Evolutionary conservation across 2,113 vertebrate species (phyloP), one percentile per base, ranked within the genome.

Genomic region (Melospiza georgiana): DNA sequence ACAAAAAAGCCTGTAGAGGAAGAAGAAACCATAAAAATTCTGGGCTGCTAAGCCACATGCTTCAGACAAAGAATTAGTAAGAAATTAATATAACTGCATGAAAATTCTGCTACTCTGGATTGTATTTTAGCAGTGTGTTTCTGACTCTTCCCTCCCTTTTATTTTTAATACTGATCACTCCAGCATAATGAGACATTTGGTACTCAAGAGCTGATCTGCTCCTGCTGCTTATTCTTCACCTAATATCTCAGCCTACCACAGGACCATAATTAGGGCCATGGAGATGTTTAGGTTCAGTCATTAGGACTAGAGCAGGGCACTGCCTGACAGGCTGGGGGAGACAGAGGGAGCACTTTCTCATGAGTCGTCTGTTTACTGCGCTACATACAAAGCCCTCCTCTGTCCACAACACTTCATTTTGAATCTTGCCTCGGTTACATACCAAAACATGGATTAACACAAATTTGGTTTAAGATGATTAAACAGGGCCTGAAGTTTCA

Each of bases 151-250:
- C 61, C 55, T 87, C 33, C 13, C 15, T 33, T 81, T 73, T 90
- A 54, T 67, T 81, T 83, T 86, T 71, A 63, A 87, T 20, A 67
- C 15, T 1, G 1, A 84, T 78, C 48, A 54, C 61, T 84, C n/a
- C 2, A 84, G 46, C 28, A 62, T 75, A 89, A 91, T 25, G 48
- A 93, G 68, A 43, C 44, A 68, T 84, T 77, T 28, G 52, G 52
- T 72, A 35, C 65, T 90, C 59, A 77, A 90, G 44, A 57, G 35
- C 5, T 79, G 25, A 89, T 89, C 69, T 69, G 27, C 55, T 93
- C 87, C 85, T 81, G 83, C 78, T 90, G 71, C 80, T 87, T 82
- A 65, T 72, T 92, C 52, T 59, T 86, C 61, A 84, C 71, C 84
- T 71, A 87, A 21, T 41, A 91, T 33, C 67, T 63, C 72, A 81